These are phyloP conservation scores for Azorinus chamasolen DNA, from an alignment of 2,888 invertebrate genomes.

Conservation along the genomic window DNA sequence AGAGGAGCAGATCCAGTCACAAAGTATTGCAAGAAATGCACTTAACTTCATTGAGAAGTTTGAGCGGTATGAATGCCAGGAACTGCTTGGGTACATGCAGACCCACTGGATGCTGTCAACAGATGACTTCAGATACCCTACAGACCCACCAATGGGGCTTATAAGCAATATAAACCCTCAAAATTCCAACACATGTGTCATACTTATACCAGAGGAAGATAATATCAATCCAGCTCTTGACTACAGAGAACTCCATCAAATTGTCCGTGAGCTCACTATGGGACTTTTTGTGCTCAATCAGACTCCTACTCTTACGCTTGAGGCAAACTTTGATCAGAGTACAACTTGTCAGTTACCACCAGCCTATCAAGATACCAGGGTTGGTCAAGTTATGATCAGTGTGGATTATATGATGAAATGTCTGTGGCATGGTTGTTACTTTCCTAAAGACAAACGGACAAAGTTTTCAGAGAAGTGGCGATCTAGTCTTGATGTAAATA, in stretches of 20 bases:
- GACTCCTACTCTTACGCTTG: conserved; percentile 84
- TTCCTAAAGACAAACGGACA: conserved; percentile 85
- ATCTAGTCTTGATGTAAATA: conserved; percentile 83
- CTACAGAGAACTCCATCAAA: conserved; percentile 85
- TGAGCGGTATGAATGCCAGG: conserved; percentile 85
- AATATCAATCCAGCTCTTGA: conserved; percentile 72
- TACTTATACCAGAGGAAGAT: conserved; percentile 77
- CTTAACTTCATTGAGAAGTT: conserved; percentile 81
- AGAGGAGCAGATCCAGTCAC: conserved; percentile 56
- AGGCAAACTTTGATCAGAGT: conserved; percentile 85
- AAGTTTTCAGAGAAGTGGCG: conserved; percentile 86
- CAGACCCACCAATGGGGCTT: conserved; percentile 84
- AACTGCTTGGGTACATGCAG: conserved; percentile 80
- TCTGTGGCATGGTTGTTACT: conserved; percentile 86
- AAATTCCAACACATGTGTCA: conserved; percentile 72
- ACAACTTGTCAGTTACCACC: conserved; percentile 85
- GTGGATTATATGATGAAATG: conserved; percentile 86
- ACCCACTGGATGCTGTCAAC: conserved; percentile 84
- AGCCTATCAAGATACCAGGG: conserved; percentile 83
- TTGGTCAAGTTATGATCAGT: conserved; percentile 85
- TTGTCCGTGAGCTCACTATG: conserved; percentile 84
- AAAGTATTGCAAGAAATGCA: conserved; percentile 66
- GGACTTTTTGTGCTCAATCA: conserved; percentile 86
- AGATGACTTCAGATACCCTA: conserved; percentile 83
- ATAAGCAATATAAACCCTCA: conserved; percentile 77